Evolutionary conservation across 1,140 invertebrate species (phyloP), one percentile per base, ranked within the genome.

Genomic region (Leptinotarsa texana): DNA sequence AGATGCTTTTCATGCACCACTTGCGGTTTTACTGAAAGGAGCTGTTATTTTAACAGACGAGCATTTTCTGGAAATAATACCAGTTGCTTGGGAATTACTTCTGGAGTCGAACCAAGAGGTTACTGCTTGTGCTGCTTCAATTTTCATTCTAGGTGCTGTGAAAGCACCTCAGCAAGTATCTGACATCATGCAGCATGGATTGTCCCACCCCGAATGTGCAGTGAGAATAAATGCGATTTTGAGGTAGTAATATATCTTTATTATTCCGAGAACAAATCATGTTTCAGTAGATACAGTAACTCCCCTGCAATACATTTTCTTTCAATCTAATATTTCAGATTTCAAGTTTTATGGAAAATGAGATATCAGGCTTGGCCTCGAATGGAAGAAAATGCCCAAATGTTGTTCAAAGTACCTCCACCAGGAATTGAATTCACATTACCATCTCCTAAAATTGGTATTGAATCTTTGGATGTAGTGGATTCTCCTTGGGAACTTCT

Each of bases 401-500:
- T 95, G 18, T 93, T 93, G 0, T 99, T 99, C 82, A 99, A 99
- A 88, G 93, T 99, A 1, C 97, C 98, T 5, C 98, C 98, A 0
- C 98, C 98, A 0, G 95, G 96, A 22, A 99, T 99, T 77, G 98
- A 99, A 83, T 99, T 99, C 83, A 99, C 98, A 1, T 86, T 99
- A 18, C 98, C 98, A 0, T 99, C 98, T 1, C 98, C 98, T 0
- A 98, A 98, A 86, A 99, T 99, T 79, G 98, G 98, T 6, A 95
- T 96, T 24, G 96, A 98, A 85, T 95, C 93, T 47, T 86, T 96
- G 74, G 94, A 95, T 3, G 96, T 99, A 2, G 95, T 99, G 0
- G 98, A 99, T 88, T 97, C 98, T 21, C 98, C 98, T 0, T 99
- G 98, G 98, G 96, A 96, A 90, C 96, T 98, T 0, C 93, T 97